Base-by-base conservation (phyloP, 2,888 invertebrate species). In the Pachymerium ferrugineum region DNA sequence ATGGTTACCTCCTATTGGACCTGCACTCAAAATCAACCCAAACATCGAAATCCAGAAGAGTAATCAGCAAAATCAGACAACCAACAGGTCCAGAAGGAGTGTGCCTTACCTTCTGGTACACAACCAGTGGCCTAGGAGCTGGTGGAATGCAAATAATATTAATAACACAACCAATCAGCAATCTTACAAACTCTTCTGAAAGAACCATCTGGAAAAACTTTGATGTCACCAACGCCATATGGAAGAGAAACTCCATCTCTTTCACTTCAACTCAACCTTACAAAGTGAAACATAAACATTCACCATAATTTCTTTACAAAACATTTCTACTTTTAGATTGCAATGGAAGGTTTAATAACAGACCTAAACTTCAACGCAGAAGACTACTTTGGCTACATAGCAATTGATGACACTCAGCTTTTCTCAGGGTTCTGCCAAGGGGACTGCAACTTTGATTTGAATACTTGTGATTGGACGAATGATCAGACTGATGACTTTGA, bases 401-500 rank as follows among this genome's bases (percentile, higher is more conserved):
- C 73, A 1, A 35, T 73, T 2, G 73, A 73, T 35, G 22, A 73
- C 10, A 73, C 73, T 12, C 38, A 68, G 14, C 33, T 73, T 12
- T 14, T 42, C 10, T 6, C 29, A 14, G 73, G 73, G 6, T 68
- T 35, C 16, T 73, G 73, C 68, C 67, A 19, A 76, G 78, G 78
- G 0, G 76, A 76, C 54, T 79, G 79, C 42, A 77, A 78, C 28
- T 77, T 78, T 69, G 77, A 77, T 30, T 25, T 73, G 22, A 75
- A 78, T 73, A 76, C 77, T 33, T 77, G 77, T 74, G 75, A 75
- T 31, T 77, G 76, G 76, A 74, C 72, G 1, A 77, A 77, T 47
- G 74, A 74, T n/a, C 70, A 75, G 69, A 74, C 71, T 1, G 78
- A 77, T 28, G 78, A 81, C 70, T 80, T 81, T 77, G 80, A 82